A percentile compares a stretch with the other conserved stretches of the same genome.
These are phyloP conservation scores for Bactericera cockerelli DNA, from an alignment of 1,140 invertebrate genomes.

Conservation along the genomic window DNA sequence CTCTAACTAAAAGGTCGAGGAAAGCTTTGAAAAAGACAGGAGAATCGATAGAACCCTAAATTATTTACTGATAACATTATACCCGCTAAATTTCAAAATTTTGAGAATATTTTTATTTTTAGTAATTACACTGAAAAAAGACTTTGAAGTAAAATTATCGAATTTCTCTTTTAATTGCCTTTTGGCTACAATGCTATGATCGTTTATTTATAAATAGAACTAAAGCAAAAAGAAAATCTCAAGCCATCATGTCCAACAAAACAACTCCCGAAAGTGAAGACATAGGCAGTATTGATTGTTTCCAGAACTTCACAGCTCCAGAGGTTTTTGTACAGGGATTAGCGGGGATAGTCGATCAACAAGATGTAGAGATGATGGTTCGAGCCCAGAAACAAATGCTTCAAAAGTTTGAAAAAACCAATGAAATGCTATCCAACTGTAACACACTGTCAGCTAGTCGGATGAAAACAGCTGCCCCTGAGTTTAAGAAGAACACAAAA, in stretches of 20 bases:
- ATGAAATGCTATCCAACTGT: slow-evolving; percentile 92
- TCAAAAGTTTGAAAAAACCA: slow-evolving; percentile 89
- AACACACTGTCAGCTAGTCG: slow-evolving; percentile 70
- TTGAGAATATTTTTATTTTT: too few relatives aligned
- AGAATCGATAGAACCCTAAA: too few relatives aligned
- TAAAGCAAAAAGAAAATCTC: too few relatives aligned
- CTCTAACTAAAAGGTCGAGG: too few relatives aligned
- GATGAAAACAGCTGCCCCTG: slow-evolving; percentile 58
- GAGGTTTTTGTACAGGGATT: slow-evolving; percentile 81
- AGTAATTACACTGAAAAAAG: too few relatives aligned
- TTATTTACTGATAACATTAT: too few relatives aligned
- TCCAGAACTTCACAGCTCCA: slow-evolving; percentile 74
- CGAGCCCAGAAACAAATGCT: slow-evolving; percentile 86
- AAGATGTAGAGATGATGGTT: slow-evolving; percentile 79
- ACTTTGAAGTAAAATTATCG: too few relatives aligned
- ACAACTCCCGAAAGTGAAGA: slow-evolving; percentile 41
- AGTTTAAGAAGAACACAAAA: slow-evolving; percentile 80
- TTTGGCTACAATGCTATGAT: too few relatives aligned
- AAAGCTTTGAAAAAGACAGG: too few relatives aligned
- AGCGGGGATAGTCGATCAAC: slow-evolving; percentile 76
- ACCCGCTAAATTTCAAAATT: too few relatives aligned
- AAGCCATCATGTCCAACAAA: neutral
- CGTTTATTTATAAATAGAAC: too few relatives aligned
- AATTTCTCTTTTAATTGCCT: too few relatives aligned
- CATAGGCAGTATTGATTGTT: slow-evolving; percentile 57